Conservation (phyloP, 2,888 invertebrate species). For the Lumbricus terrestris region DNA sequence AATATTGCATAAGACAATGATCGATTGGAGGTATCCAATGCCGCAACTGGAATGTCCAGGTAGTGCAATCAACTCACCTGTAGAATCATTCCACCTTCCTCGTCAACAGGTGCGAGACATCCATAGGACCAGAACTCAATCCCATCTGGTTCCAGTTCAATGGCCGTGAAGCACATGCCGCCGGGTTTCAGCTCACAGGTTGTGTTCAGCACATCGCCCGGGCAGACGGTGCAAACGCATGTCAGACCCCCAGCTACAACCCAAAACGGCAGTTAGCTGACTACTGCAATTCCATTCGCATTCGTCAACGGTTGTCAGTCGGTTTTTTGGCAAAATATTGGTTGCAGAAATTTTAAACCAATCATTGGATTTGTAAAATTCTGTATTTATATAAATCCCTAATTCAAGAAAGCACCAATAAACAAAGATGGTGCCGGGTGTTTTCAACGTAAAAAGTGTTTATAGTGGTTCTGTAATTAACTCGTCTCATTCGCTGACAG, state of each 20-base stretch:
- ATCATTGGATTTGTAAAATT: too few species aligned
- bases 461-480: too few species aligned
- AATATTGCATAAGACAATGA: too few species aligned
- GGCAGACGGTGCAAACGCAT: slow-evolving; percentile 35
- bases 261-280: background rate
- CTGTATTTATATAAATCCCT: too few species aligned
- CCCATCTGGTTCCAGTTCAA: slow-evolving; percentile 27
- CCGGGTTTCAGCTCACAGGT: slow-evolving; percentile 34
- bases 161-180: slow-evolving; percentile 36
- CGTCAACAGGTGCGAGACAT: slow-evolving; percentile 35
- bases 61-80: slow-evolving; percentile 30
- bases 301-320: too few species aligned
- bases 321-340: too few species aligned
- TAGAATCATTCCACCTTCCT: slow-evolving; percentile 27
- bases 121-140: slow-evolving; percentile 32
- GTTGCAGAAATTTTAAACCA: too few species aligned
- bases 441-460: too few species aligned
- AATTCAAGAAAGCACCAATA: too few species aligned
- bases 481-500: too few species aligned
- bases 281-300: background rate
- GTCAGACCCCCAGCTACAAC: slow-evolving; percentile 19
- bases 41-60: background rate
- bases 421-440: too few species aligned
- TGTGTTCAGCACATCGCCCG: slow-evolving; percentile 29
- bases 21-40: too few species aligned